phyloP scores from a whole-genome alignment of 2,888 invertebrate species.

The Dryococelus australis region DNA sequence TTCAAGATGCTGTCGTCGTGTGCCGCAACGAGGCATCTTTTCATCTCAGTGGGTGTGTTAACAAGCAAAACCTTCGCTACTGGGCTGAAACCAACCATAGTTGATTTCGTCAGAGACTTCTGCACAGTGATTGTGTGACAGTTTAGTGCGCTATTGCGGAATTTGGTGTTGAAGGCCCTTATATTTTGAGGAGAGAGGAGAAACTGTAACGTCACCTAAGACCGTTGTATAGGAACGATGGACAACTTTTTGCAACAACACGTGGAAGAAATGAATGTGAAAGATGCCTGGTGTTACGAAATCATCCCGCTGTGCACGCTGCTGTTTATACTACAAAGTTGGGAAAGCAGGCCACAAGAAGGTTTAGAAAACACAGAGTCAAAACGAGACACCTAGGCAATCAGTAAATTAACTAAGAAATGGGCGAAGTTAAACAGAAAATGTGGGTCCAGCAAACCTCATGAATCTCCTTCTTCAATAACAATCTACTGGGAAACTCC shows the following conservation, averaged over 20 bases:
- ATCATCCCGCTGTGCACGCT: too few species aligned
- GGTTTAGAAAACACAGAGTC: too few species aligned
- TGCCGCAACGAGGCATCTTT: background rate
- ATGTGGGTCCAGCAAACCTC: too few species aligned
- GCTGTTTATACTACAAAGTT: too few species aligned
- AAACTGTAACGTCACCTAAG: constrained; percentile 23
- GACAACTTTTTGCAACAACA: background rate
- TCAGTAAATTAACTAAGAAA: too few species aligned
- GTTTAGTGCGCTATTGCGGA: constrained; percentile 36
- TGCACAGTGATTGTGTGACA: constrained; percentile 36
- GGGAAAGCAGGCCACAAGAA: too few species aligned
- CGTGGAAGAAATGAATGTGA: background rate
- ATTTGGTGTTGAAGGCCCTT: constrained; percentile 37
- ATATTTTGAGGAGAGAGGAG: constrained; percentile 39
- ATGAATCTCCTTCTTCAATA: too few species aligned
- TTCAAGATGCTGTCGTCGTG: background rate
- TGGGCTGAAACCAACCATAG: constrained; percentile 30
- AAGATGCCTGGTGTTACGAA: constrained; percentile 5
- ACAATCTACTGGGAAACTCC: too few species aligned
- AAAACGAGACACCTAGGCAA: too few species aligned
- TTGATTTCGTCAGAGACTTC: constrained; percentile 28
- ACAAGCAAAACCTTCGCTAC: constrained; percentile 37
- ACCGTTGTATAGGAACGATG: background rate
- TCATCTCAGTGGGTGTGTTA: constrained; percentile 26
- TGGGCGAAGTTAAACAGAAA: too few species aligned